These are phyloP conservation scores for Collichthys lucidus DNA, from an alignment of 2,113 vertebrate species.

Conservation along the genomic window DNA sequence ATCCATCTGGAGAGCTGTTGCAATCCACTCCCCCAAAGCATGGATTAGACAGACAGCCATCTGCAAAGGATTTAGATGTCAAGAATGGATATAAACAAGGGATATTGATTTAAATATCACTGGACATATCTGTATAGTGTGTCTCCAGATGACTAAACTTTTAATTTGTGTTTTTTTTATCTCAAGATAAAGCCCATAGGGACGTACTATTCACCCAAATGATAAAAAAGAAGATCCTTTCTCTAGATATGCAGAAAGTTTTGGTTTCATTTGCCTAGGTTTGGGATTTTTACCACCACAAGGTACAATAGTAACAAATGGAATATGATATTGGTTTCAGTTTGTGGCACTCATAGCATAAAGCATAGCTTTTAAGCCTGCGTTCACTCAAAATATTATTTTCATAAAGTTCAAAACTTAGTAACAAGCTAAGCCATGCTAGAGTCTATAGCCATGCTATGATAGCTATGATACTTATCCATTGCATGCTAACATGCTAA, in stretches of 20 bases:
- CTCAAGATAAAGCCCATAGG: conserved; percentile 1
- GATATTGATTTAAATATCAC: not conserved
- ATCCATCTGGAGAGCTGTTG: conserved; percentile 93
- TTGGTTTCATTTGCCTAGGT: not conserved
- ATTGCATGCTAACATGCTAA: not conserved
- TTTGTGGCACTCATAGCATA: not conserved
- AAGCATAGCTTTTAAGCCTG: not conserved
- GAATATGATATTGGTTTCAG: not conserved
- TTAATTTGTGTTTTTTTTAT: conserved; percentile 7
- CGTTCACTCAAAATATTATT: not conserved
- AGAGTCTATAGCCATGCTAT: not conserved
- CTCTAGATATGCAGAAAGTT: not conserved
- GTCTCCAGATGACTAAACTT: not conserved
- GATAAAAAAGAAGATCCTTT: not conserved
- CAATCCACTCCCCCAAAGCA: conserved; percentile 95
- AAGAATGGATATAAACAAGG: conserved; percentile 25
- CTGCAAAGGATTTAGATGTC: conserved; percentile 75
- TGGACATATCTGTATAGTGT: not conserved
- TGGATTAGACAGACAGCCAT: conserved; percentile 96
- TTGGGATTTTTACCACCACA: not conserved
- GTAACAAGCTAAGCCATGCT: not conserved
- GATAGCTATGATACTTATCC: not conserved
- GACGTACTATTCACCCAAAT: not conserved
- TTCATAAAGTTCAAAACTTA: not conserved
- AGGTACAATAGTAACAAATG: not conserved